These are phyloP conservation scores for Stomatorhinus walkeri DNA, from an alignment of 2,797 vertebrate species.

Conservation along the genomic window DNA sequence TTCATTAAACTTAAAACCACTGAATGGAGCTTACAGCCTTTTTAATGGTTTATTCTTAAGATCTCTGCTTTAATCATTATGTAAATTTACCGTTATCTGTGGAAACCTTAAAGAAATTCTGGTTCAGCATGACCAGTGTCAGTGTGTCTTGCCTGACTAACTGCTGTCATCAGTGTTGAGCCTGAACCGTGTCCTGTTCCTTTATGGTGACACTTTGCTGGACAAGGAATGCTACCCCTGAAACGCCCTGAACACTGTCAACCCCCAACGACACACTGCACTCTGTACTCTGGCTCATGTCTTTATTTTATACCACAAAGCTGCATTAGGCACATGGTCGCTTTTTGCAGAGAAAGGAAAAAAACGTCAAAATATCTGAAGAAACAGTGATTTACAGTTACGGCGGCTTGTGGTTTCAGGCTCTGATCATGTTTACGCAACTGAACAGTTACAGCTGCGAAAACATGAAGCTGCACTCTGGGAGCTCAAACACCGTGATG, in stretches of 20 bases:
- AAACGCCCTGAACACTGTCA: neutral
- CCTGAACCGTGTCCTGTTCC: neutral
- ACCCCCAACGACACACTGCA: conserved; percentile 8
- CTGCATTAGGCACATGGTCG: conserved; percentile 27
- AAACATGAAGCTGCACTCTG: neutral
- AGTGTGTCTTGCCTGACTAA: neutral
- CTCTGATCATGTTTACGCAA: neutral
- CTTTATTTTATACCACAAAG: conserved; percentile 38
- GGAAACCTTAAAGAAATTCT: neutral
- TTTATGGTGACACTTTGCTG: neutral
- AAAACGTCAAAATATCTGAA: neutral
- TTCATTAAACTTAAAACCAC: neutral
- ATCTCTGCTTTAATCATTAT: neutral
- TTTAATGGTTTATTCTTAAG: neutral
- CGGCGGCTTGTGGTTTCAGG: neutral
- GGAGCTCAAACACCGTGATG: neutral
- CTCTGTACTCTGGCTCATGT: conserved; percentile 24
- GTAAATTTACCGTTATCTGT: neutral
- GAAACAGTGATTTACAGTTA: neutral
- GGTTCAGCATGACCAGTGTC: neutral
- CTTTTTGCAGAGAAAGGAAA: conserved; percentile 14
- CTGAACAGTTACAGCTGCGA: neutral
- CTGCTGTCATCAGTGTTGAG: neutral
- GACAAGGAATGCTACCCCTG: neutral
- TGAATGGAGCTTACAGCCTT: neutral